These are phyloP conservation scores for Sardina pilchardus DNA, from an alignment of 2,113 vertebrate species.

Conservation along the genomic window DNA sequence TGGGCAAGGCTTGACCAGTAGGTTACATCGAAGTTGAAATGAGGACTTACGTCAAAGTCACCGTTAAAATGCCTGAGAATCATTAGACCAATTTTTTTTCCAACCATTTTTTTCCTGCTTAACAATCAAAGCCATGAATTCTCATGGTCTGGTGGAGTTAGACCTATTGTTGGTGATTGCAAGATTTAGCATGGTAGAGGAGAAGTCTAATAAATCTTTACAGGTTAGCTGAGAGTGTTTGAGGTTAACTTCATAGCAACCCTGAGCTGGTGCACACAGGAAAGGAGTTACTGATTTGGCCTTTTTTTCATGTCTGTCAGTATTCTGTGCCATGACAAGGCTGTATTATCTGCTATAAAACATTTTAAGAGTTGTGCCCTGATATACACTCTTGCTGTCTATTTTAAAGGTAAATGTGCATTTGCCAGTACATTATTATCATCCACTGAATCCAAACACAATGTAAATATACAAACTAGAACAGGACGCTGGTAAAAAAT, in stretches of 20 bases:
- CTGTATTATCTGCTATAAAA: not conserved
- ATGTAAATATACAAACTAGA: not conserved
- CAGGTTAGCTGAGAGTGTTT: not conserved
- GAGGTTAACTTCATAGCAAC: not conserved
- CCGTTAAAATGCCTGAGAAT: not conserved
- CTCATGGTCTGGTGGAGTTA: not conserved
- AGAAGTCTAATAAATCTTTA: not conserved
- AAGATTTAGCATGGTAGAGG: not conserved
- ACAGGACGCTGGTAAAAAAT: not conserved
- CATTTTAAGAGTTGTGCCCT: not conserved
- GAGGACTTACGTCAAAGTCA: not conserved
- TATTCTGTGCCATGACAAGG: not conserved
- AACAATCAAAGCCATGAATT: not conserved
- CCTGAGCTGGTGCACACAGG: not conserved
- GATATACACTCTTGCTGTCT: not conserved
- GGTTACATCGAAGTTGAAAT: not conserved
- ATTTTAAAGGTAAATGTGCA: not conserved
- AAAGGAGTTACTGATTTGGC: not conserved
- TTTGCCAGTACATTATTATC: not conserved
- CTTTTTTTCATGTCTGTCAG: not conserved
- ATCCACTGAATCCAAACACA: constrained; percentile 1
- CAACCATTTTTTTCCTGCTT: not conserved
- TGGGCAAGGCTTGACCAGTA: not conserved
- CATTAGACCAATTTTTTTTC: too few species aligned
- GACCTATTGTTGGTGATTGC: not conserved